Evolutionary conservation across 2,113 vertebrate species (phyloP), one percentile per base, ranked within the genome.

Genomic region (Oncorhynchus keta): DNA sequence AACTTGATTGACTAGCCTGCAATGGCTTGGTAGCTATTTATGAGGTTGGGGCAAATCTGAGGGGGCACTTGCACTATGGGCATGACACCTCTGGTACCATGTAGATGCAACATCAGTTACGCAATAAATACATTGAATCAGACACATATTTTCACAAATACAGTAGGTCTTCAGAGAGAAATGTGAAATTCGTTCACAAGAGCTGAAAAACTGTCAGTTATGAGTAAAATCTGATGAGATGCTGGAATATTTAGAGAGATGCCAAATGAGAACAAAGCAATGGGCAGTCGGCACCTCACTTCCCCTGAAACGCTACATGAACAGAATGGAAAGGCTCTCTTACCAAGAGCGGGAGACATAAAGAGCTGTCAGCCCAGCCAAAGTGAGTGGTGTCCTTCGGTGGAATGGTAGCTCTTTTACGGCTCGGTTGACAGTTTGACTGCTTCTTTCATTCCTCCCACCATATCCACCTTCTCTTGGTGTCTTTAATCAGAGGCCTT

Each of bases 351-450:
- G 48, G 66, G 45, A 78, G 78, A 80, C 18, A 49, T 70, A 77
- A 71, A 77, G 79, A 81, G 83, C 86, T 91, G 89, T 89, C 90
- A 92, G 76, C 69, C 35, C 90, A 92, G 75, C 68, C 30, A 75
- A 74, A 88, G 77, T 87, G 87, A 90, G 75, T 70, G 76, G 77
- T 84, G 82, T 92, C 89, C 87, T 91, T 86, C 83, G 79, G 88
- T 83, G 81, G 68, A 71, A 72, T 81, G 72, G 76, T 70, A 74
- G 83, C 84, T 89, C 75, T 85, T 93, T 92, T 89, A 92, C 70
- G 77, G 86, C 79, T 84, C 30, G 57, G 48, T 78, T 92, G 92
- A 93, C 92, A 92, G 89, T 82, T 91, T 93, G 89, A 92, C 87
- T 88, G 83, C 83, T 85, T 83, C 83, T 85, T 89, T 90, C 84